Evolutionary conservation across 2,888 invertebrate genomes (phyloP).

Genomic region (Cinara cedri): DNA sequence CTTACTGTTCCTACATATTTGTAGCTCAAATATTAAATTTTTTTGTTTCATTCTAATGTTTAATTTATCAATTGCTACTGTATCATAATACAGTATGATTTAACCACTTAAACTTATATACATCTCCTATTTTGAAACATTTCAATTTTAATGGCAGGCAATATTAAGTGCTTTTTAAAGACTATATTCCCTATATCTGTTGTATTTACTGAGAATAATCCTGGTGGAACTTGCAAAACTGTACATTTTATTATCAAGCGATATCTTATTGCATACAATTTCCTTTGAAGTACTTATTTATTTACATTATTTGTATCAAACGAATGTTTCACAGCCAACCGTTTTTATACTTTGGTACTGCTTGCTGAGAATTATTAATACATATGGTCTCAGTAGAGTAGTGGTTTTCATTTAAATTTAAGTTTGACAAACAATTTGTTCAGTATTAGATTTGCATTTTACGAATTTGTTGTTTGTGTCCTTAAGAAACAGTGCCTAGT

Average conservation of each 20-base stretch:
- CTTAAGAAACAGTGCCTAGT: slow-evolving; percentile 54
- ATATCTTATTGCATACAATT: not conserved
- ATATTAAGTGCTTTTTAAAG: not conserved
- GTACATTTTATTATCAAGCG: not conserved
- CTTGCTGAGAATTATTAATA: slow-evolving; percentile 54
- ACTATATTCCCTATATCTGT: not conserved
- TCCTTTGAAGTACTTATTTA: slow-evolving; percentile 13
- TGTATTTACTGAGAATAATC: slow-evolving; percentile 47
- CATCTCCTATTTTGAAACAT: no score
- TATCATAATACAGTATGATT: no score
- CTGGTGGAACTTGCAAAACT: not conserved
- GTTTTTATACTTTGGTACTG: slow-evolving; percentile 22
- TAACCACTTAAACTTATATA: no score
- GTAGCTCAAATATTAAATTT: not conserved
- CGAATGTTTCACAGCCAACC: not conserved
- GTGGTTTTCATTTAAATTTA: slow-evolving; percentile 32
- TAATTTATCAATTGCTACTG: not conserved
- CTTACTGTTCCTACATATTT: not conserved
- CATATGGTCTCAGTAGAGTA: slow-evolving; percentile 47
- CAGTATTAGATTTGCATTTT: not conserved
- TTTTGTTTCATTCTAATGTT: not conserved
- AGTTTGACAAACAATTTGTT: slow-evolving; percentile 20
- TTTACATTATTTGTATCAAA: not conserved
- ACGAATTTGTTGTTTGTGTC: slow-evolving; percentile 3
- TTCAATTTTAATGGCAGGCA: not conserved